Percentiles rank a stretch among this genome's conserved stretches.
phyloP scores from a whole-genome alignment of 2,113 vertebrate species.

The Anhinga anhinga region DNA sequence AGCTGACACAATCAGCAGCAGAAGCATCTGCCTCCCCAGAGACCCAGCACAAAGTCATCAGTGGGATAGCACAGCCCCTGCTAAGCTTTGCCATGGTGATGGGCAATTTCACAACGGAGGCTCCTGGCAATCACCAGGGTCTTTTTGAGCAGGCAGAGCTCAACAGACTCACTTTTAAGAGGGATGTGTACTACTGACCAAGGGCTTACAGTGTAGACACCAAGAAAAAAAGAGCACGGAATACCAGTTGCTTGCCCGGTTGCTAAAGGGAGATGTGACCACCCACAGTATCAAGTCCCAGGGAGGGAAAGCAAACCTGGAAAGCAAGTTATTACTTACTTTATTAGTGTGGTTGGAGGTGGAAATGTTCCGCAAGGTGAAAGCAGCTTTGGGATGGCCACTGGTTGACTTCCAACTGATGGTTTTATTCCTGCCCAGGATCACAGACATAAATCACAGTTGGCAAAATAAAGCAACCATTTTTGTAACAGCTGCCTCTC shows the following conservation, averaged over 20 bases:
- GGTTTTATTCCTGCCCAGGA: constrained; percentile 11
- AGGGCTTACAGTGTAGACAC: not conserved
- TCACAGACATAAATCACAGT: not conserved
- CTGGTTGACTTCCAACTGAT: not conserved
- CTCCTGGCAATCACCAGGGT: not conserved
- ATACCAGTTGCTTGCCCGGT: not conserved
- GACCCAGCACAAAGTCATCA: not conserved
- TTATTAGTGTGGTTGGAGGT: not conserved
- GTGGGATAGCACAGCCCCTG: not conserved
- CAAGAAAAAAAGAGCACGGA: not conserved
- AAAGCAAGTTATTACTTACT: not conserved
- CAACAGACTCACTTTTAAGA: not conserved
- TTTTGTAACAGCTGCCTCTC: not conserved
- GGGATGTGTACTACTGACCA: not conserved
- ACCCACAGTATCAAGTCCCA: not conserved
- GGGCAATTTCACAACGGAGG: not conserved
- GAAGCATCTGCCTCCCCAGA: not conserved
- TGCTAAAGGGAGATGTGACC: not conserved
- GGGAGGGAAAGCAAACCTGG: not conserved
- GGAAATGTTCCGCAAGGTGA: constrained; percentile 45
- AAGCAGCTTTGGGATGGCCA: constrained; percentile 38
- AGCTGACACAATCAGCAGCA: not conserved
- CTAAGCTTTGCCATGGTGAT: not conserved
- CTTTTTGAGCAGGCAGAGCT: not conserved
- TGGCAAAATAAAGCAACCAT: not conserved